A percentile compares a stretch with the other conserved stretches of the same genome.
Evolutionary conservation across 1,140 invertebrate genomes (phyloP).

Genomic region (Drosophila elegans): DNA sequence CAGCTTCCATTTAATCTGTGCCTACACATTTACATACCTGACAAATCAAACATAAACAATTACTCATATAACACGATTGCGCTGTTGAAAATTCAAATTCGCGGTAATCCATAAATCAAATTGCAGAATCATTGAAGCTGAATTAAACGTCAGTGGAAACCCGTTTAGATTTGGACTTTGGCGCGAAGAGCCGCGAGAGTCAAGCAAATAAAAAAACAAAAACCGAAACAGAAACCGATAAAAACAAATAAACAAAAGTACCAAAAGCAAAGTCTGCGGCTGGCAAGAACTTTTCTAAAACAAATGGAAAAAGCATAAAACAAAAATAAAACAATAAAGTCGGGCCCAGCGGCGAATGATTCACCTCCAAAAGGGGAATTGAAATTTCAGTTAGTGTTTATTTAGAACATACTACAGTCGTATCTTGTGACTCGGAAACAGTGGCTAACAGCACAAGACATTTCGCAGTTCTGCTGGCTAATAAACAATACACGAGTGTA

Average conservation of each 20-base stretch:
- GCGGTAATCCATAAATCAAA: slow-evolving; percentile 42
- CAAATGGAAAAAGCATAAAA: slow-evolving; percentile 27
- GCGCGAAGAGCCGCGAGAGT: slow-evolving; percentile 7
- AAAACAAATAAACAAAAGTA: slow-evolving; percentile 50
- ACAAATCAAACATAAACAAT: slow-evolving; percentile 32
- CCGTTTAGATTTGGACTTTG: slow-evolving; percentile 46
- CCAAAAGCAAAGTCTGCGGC: slow-evolving; percentile 67
- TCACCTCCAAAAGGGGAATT: slow-evolving; percentile 56
- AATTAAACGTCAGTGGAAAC: slow-evolving; percentile 46
- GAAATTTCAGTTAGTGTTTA: slow-evolving; percentile 67
- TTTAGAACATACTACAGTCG: slow-evolving; percentile 41
- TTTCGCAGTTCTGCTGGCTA: slow-evolving; percentile 15
- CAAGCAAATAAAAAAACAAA: slow-evolving; percentile 31
- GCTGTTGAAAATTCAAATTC: slow-evolving; percentile 27
- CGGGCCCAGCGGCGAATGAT: slow-evolving; percentile 40
- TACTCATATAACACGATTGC: slow-evolving; percentile 4
- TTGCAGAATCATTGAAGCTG: slow-evolving; percentile 40
- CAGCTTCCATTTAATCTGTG: slow-evolving; percentile 19
- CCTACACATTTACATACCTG: slow-evolving; percentile 21
- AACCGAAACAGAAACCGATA: slow-evolving; percentile 40
- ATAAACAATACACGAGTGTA: slow-evolving; percentile 34
- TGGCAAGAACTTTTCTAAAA: slow-evolving; percentile 47
- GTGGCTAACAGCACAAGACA: slow-evolving; percentile 15
- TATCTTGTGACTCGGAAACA: slow-evolving; percentile 67
- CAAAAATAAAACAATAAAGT: slow-evolving; percentile 30